Base-by-base conservation (phyloP, 1,140 invertebrate genomes). In the Muscidifurax raptorellus region DNA sequence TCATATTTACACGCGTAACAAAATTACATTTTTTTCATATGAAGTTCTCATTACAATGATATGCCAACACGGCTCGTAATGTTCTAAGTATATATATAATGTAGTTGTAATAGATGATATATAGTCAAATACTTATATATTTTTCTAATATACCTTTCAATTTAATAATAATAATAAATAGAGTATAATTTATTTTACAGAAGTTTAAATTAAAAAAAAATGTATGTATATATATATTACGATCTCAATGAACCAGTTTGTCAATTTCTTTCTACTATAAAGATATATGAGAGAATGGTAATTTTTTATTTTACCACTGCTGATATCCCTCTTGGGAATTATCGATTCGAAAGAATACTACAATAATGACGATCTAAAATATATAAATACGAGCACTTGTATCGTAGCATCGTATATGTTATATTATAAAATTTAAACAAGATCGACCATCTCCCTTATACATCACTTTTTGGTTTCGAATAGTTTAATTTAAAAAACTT, bases 161-260 rank as follows among this genome's bases (percentile, higher is more conserved):
- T 59, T 59, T 59, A 59, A 59, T 59, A 6, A 6, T 10, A 30
- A 52, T 78, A 83, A 83, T 77, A 77, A 83, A 83, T 83, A 78
- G 71, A 28, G 25, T 1, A 78, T 71, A 32, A 66, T 76, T 76
- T 83, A 83, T 78, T 78, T 78, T 83, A 83, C 82, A 83, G 40
- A 28, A 47, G 0, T 82, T n/a, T 30, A 59, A 22, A 59, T 22
- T 47, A 15, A 59, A 6, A 7, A 22, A 22, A 7, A 4, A 22
- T n/a, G n/a, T n/a, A n/a, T n/a, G n/a, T n/a, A n/a, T n/a, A n/a
- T n/a, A n/a, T n/a, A n/a, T 59, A 59, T 72, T 30, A 15, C 12
- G 3, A 69, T 69, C 67, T 69, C 18, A n/a, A n/a, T 18, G 52
- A 59, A n/a, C 22, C 15, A 47, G 13, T 10, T 47, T 47, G 6